phyloP scores from a whole-genome alignment of 92 coral and sea anemone genomes.

The Palythoa grandiflora region DNA sequence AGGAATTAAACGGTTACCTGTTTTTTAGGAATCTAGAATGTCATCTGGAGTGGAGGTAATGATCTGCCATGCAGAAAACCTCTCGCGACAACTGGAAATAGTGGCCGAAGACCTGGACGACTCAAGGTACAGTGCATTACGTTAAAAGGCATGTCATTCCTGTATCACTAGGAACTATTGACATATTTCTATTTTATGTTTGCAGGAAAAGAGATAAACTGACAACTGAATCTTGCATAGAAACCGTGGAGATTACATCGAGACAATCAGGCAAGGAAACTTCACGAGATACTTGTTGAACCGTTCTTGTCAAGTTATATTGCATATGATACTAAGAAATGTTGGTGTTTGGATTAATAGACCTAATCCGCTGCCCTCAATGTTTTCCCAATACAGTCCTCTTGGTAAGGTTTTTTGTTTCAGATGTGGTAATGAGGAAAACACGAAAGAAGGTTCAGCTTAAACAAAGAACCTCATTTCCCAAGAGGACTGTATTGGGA shows the following conservation, averaged over 20 bases:
- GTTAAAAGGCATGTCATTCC: neutral
- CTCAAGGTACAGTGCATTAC: conserved; percentile 51
- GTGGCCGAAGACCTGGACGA: conserved; percentile 81
- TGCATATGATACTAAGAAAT: too few relatives aligned
- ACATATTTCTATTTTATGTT: neutral
- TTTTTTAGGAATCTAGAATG: conserved; percentile 91
- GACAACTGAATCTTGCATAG: conserved; percentile 8
- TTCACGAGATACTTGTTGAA: neutral
- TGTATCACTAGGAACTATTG: neutral
- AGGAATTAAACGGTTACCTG: too few relatives aligned
- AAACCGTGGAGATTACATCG: neutral
- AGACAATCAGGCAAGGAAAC: neutral
- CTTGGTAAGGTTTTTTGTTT: too few relatives aligned
- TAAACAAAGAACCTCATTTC: too few relatives aligned
- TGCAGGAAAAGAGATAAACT: conserved; percentile 30
- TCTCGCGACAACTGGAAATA: conserved; percentile 82
- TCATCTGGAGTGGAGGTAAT: conserved; percentile 91
- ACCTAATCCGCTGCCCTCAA: too few relatives aligned
- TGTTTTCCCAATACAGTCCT: too few relatives aligned
- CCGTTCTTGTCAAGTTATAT: too few relatives aligned
- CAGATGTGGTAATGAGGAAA: too few relatives aligned
- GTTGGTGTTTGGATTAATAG: too few relatives aligned
- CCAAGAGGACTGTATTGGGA: too few relatives aligned
- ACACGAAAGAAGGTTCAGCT: too few relatives aligned
- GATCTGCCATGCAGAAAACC: conserved; percentile 92